Percentiles rank a stretch among this genome's conserved stretches.
These are phyloP conservation scores for Austrofundulus limnaeus DNA, from an alignment of 2,113 vertebrate species.

Conservation along the genomic window DNA sequence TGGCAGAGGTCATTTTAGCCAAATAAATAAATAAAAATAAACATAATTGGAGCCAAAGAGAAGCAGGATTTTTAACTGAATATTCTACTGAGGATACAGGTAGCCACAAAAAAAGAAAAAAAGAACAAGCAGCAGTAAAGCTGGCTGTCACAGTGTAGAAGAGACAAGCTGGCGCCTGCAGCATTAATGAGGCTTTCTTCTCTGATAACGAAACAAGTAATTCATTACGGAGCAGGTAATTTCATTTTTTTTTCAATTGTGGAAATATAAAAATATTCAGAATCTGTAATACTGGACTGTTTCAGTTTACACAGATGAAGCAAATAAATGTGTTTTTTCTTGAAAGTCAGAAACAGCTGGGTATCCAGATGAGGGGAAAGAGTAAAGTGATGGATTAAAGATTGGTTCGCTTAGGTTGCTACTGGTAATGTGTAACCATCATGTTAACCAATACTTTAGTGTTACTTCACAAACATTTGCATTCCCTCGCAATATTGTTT, in stretches of 20 bases:
- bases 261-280: not conserved
- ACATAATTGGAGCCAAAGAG: not conserved
- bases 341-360: not conserved
- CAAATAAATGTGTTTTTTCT: not conserved
- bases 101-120: not conserved
- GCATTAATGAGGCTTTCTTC: constrained; percentile 1
- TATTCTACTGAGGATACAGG: not conserved
- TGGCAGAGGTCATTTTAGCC: not conserved
- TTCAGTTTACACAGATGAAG: not conserved
- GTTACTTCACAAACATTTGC: too few relatives aligned
- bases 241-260: not conserved
- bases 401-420: not conserved
- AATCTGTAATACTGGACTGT: not conserved
- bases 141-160: not conserved
- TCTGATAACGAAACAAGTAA: not conserved
- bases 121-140: too few relatives aligned
- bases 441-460: too few relatives aligned
- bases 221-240: not conserved
- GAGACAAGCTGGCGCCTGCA: not conserved
- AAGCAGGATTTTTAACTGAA: not conserved
- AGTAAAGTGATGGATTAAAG: not conserved
- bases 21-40: too few relatives aligned
- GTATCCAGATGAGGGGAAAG: not conserved
- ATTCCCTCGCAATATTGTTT: too few relatives aligned
- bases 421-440: not conserved